These are phyloP conservation scores for Procavia capensis DNA, from an alignment of 2,113 vertebrate genomes.

Conservation along the genomic window DNA sequence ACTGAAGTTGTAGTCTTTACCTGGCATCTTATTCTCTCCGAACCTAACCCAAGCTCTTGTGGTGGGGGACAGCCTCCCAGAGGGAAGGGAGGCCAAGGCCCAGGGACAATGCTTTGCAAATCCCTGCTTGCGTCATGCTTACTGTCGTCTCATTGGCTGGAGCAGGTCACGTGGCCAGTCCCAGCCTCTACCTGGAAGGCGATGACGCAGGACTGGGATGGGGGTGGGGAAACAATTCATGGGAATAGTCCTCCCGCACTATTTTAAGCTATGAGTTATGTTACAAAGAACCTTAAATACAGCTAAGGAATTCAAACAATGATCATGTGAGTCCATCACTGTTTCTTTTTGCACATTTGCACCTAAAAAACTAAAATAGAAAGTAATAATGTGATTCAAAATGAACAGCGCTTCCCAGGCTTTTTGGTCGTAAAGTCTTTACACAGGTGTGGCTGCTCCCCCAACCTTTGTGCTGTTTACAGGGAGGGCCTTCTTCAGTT, in stretches of 20 bases:
- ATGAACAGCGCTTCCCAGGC: neutral
- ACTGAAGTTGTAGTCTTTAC: neutral
- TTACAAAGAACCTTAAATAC: conserved; percentile 31
- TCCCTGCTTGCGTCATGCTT: neutral
- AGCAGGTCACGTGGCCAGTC: neutral
- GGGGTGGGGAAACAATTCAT: neutral
- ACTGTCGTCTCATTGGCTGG: neutral
- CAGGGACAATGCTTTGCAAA: neutral
- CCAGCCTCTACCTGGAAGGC: neutral
- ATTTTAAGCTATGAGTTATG: conserved; percentile 36
- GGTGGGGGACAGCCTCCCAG: neutral
- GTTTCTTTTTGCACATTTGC: conserved; percentile 36
- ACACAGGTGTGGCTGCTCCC: neutral
- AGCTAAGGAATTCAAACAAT: conserved; percentile 50
- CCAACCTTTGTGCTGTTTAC: neutral
- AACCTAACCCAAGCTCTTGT: neutral
- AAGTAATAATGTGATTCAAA: neutral
- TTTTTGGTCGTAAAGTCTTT: conserved; percentile 47
- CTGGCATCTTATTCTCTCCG: neutral
- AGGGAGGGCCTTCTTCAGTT: neutral
- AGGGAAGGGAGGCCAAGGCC: neutral
- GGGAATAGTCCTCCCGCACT: neutral
- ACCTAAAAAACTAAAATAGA: neutral
- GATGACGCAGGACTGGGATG: neutral
- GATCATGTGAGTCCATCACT: conserved; percentile 41